A percentile compares a stretch with the other conserved stretches of the same genome.
These are phyloP conservation scores for Sorex araneus DNA, from an alignment of 2,113 vertebrate species.

Conservation along the genomic window DNA sequence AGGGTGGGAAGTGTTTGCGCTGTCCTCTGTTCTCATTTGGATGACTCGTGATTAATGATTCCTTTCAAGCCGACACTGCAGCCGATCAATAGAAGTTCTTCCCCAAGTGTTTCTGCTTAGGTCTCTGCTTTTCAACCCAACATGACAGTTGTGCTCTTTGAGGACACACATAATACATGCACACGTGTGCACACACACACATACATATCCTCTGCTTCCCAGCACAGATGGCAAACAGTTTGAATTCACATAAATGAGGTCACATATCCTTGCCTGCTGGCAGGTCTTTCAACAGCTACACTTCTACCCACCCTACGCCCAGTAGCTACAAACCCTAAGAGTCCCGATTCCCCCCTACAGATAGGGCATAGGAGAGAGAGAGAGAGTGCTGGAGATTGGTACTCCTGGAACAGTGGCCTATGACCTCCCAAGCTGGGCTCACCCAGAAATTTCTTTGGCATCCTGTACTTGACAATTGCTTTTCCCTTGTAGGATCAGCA, in stretches of 20 bases:
- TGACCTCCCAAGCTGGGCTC: background rate
- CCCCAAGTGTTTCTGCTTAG: slow-evolving; percentile 41
- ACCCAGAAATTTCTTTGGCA: background rate
- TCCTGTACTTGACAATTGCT: background rate
- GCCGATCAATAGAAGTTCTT: slow-evolving; percentile 59
- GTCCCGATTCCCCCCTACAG: background rate
- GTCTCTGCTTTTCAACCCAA: slow-evolving; percentile 39
- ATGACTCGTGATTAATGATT: slow-evolving; percentile 58
- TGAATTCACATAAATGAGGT: slow-evolving; percentile 69
- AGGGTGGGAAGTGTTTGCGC: slow-evolving; percentile 45
- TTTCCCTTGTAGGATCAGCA: background rate
- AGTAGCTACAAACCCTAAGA: slow-evolving; percentile 47
- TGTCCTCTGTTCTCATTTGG: slow-evolving; percentile 61
- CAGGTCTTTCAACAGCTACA: background rate
- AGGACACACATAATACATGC: background rate
- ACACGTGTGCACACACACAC: too few relatives aligned
- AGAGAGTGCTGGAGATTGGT: background rate
- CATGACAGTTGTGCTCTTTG: background rate
- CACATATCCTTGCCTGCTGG: slow-evolving; percentile 3
- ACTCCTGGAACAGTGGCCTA: background rate
- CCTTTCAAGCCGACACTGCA: slow-evolving; percentile 53
- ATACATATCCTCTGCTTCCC: background rate
- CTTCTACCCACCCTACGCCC: background rate
- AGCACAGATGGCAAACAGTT: slow-evolving; percentile 73
- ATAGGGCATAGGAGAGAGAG: background rate